Percentiles rank a stretch among this genome's conserved stretches.
Conservation (phyloP, 2,888 invertebrate genomes). For the Tinea trinotella region DNA sequence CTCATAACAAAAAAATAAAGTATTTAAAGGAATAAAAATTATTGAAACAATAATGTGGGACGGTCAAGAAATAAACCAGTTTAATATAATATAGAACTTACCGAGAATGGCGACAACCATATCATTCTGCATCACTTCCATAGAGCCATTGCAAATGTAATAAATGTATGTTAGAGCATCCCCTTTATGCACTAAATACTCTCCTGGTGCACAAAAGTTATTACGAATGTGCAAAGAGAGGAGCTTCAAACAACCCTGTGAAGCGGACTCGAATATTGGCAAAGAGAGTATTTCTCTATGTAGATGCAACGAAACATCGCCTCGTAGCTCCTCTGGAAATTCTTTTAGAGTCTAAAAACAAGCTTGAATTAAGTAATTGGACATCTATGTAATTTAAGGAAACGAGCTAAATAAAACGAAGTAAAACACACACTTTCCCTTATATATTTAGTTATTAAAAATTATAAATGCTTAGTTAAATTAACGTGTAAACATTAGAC, state of each 20-base stretch:
- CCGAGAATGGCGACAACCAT: slow-evolving; percentile 98
- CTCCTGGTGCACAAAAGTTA: slow-evolving; percentile 97
- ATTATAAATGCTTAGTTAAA: no score
- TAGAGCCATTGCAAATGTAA: slow-evolving; percentile 96
- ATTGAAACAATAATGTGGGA: no score
- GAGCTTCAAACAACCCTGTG: slow-evolving; percentile 94
- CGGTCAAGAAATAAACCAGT: no score
- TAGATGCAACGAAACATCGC: slow-evolving; percentile 96
- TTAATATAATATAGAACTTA: slow-evolving; percentile 54
- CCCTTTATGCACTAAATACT: slow-evolving; percentile 94
- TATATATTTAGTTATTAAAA: no score
- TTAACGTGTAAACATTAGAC: no score
- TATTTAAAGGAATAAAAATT: no score
- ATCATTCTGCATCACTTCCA: slow-evolving; percentile 96
- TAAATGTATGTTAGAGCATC: slow-evolving; percentile 95
- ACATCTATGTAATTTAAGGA: no score
- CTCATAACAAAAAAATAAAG: no score
- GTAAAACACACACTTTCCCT: no score
- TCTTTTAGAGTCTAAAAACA: slow-evolving; percentile 88
- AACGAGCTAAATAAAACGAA: no score
- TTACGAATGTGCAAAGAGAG: slow-evolving; percentile 93
- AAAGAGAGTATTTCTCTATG: slow-evolving; percentile 94
- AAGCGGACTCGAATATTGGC: slow-evolving; percentile 95
- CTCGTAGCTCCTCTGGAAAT: slow-evolving; percentile 95
- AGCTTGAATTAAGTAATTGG: no score